These are phyloP conservation scores for Elgaria multicarinata DNA, from an alignment of 2,113 vertebrate genomes.

Conservation along the genomic window DNA sequence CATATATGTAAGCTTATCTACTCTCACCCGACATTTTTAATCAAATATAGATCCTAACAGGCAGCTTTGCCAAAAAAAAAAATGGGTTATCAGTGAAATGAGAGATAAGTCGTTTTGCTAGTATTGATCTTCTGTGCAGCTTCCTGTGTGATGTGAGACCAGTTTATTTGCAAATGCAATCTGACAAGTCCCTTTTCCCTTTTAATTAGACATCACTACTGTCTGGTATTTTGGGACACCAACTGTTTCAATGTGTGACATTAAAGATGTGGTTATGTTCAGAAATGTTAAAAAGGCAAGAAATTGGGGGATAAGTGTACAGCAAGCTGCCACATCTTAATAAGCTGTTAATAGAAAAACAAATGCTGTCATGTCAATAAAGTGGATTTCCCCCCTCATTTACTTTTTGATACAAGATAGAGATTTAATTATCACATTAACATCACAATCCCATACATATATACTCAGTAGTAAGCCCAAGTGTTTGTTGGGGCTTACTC, in stretches of 20 bases:
- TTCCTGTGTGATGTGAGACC: neutral
- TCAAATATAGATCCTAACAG: neutral
- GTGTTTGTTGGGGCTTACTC: too few relatives aligned
- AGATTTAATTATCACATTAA: neutral
- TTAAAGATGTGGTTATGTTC: constrained; percentile 3
- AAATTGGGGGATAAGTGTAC: neutral
- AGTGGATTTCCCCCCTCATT: neutral
- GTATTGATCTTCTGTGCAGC: accelerated
- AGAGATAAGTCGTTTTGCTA: neutral
- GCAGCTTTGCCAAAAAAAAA: neutral
- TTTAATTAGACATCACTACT: constrained; percentile 34
- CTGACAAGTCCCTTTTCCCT: constrained; percentile 9
- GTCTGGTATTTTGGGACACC: neutral
- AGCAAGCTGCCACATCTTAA: neutral
- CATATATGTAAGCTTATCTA: neutral
- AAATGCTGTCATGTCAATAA: neutral
- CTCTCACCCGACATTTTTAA: constrained; percentile 34
- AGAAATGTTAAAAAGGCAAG: neutral
- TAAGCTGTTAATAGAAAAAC: neutral
- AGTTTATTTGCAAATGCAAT: constrained; percentile 29
- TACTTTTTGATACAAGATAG: neutral
- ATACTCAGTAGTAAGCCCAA: too few relatives aligned
- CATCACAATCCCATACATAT: too few relatives aligned
- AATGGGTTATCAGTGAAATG: constrained; percentile 27
- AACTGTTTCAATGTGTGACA: neutral